Evolutionary conservation across 2,113 vertebrate species (phyloP).

Genomic region (Pristiophorus japonicus): DNA sequence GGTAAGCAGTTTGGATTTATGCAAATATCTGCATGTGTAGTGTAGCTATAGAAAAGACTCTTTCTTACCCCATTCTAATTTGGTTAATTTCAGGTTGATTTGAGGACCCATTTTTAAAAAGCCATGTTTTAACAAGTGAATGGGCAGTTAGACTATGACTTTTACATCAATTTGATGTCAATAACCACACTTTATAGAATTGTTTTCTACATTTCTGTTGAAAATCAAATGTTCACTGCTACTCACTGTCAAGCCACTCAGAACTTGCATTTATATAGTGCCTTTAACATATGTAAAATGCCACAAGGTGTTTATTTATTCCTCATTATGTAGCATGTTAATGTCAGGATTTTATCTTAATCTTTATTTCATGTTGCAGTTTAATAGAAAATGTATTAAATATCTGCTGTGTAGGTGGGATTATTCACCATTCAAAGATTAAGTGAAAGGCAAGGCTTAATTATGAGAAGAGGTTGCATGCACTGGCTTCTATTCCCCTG

Average conservation of each 20-base stretch:
- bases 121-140: not conserved
- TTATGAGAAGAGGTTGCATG: not conserved
- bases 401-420: not conserved
- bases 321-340: not conserved
- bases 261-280: not conserved
- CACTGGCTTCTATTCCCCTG: not conserved
- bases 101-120: not conserved
- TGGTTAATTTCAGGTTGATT: no score
- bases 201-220: not conserved
- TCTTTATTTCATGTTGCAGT: not conserved
- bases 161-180: not conserved
- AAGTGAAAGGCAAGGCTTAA: not conserved
- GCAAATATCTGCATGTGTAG: not conserved
- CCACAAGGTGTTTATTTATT: not conserved
- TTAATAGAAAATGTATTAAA: not conserved
- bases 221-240: not conserved
- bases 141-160: not conserved
- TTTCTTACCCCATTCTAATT: not conserved
- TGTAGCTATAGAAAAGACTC: not conserved
- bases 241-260: not conserved
- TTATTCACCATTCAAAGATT: not conserved
- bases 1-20: slow-evolving; percentile 34
- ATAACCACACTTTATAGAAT: not conserved
- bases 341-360: not conserved
- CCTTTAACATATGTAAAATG: not conserved